Percentiles rank a stretch among this genome's conserved stretches.
Conservation (phyloP, 2,888 invertebrate genomes). For the Brachypterus glaber region DNA sequence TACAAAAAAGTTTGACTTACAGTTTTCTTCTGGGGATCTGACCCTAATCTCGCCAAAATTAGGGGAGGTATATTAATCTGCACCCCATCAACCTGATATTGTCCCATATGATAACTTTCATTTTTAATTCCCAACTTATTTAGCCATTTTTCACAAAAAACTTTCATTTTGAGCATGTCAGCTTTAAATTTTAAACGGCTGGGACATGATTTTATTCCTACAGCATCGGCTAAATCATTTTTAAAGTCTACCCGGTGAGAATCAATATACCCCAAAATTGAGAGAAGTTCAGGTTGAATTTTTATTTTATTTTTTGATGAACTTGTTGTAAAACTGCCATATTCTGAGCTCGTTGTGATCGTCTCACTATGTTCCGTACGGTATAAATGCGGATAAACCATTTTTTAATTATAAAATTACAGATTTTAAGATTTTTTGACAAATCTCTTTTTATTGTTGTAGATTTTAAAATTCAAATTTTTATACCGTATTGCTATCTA, state of each 20-base stretch:
- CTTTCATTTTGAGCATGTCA: conserved; percentile 31
- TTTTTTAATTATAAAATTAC: conserved; percentile 16
- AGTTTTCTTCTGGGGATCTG: conserved; percentile 35
- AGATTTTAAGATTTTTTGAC: no score
- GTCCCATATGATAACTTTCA: conserved; percentile 37
- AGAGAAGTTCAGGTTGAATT: conserved; percentile 35
- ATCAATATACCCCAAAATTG: conserved; percentile 39
- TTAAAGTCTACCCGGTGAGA: conserved; percentile 26
- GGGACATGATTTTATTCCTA: conserved; percentile 37
- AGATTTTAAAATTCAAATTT: no score
- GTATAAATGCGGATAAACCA: conserved; percentile 38
- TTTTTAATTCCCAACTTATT: conserved; percentile 36
- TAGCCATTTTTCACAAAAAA: conserved; percentile 32
- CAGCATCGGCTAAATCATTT: conserved; percentile 32
- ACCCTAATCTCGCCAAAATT: conserved; percentile 35
- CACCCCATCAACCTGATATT: conserved; percentile 31
- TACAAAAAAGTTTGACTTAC: no score
- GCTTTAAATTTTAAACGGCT: conserved; percentile 29
- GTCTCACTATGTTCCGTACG: conserved; percentile 39
- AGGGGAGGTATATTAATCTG: conserved; percentile 36
- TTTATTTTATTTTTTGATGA: no score
- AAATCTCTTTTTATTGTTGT: no score
- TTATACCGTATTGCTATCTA: no score
- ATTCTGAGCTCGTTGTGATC: conserved; percentile 34
- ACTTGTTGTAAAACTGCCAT: no score